Base-by-base conservation (phyloP, 2,888 invertebrate species). In the Conops quadrifasciatus region DNA sequence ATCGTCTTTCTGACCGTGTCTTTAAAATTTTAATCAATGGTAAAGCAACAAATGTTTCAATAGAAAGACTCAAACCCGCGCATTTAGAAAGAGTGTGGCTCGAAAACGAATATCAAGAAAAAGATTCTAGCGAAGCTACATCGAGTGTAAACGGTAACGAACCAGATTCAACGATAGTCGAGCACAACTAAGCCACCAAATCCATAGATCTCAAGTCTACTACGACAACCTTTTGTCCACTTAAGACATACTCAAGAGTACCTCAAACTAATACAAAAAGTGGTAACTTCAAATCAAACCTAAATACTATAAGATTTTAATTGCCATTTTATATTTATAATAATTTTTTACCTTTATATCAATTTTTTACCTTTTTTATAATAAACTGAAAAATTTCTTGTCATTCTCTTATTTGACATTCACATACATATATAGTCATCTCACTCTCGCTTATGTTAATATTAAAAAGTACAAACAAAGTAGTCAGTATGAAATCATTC, bases 61-160 rank as follows among this genome's bases (percentile, higher is more conserved):
- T 70, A 1, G 68, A 73, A 2, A 53, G 70, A 11, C 28, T 73
- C 13, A 73, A 72, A 30, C 71, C 67, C 21, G 73, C 70, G 26
- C 45, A 64, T 69, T 47, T 67, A 26, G 59, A 64, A 28, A 21
- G 49, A 45, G 49, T 72, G 13, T 64, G 64, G 21, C 45, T 71
- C 53, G 53, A 56, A 9, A 71, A 67, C 60, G 30, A 67, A 60
- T 49, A 19, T 28, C 47, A 65, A 47, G 15, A 59, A 26, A 58
- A 67, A 5, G 11, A 28, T 2, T 47, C 19, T 11, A 28, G 11
- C 2, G 13, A 47, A 26, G 45, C 16, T 28, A 30, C 16, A 58
- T 24, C 60, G 24, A 7, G 11, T 9, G 24, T 9, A 56, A 7
- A 9, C 11, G 9, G 21, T 56, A 19, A 56, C 11, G n/a, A 24